Percentiles rank a stretch among this genome's conserved stretches.
phyloP scores from a whole-genome alignment of 1,140 invertebrate species.

The Goniozus legneri region DNA sequence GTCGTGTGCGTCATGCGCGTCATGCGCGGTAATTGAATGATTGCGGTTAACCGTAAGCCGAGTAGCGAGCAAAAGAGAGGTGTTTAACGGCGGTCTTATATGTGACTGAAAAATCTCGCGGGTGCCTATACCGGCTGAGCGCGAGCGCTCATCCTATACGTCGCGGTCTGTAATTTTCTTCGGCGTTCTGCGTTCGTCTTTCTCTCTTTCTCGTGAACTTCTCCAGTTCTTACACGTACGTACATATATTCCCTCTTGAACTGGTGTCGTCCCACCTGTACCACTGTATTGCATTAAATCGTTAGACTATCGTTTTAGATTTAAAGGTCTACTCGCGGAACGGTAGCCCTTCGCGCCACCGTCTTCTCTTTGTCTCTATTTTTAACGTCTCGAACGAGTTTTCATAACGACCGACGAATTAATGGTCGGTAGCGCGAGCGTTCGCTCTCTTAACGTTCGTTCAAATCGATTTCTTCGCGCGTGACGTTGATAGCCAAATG shows the following conservation, averaged over 20 bases:
- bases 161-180: slow-evolving; percentile 32
- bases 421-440: too few relatives aligned
- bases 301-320: slow-evolving; percentile 22
- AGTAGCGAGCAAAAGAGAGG: slow-evolving; percentile 12
- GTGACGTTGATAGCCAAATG: too few relatives aligned
- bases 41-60: slow-evolving; percentile 31
- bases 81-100: slow-evolving; percentile 11
- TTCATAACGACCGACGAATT: too few relatives aligned
- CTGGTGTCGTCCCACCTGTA: too few relatives aligned
- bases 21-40: slow-evolving; percentile 38
- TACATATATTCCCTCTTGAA: too few relatives aligned
- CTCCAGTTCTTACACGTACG: too few relatives aligned
- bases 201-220: too few relatives aligned
- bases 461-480: too few relatives aligned
- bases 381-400: neutral
- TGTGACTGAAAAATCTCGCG: slow-evolving; percentile 18
- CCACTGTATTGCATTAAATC: slow-evolving; percentile 28
- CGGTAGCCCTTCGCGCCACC: neutral
- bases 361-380: neutral
- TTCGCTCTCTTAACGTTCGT: too few relatives aligned
- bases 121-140: too few relatives aligned
- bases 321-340: slow-evolving; percentile 11
- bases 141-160: slow-evolving; percentile 7
- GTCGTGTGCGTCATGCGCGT: slow-evolving; percentile 18
- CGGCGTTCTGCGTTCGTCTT: neutral